Conservation (phyloP, 1,140 invertebrate species). For the Pseudomyrmex dendroicus region DNA sequence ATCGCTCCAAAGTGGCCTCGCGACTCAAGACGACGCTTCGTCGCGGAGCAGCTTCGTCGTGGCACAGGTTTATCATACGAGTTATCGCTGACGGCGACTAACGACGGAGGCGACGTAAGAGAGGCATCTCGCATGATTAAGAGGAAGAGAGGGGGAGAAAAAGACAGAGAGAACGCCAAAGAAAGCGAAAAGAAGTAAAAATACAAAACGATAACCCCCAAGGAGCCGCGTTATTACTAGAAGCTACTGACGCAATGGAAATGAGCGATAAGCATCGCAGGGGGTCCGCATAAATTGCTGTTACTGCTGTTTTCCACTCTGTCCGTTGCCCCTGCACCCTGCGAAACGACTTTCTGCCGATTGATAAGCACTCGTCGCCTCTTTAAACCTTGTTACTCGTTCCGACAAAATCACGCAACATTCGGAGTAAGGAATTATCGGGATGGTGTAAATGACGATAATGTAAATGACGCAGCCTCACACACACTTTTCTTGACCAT, state of each 20-base stretch:
- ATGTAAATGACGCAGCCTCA: conserved; percentile 13
- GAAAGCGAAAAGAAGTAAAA: conserved; percentile 55
- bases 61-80: conserved; percentile 29
- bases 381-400: conserved; percentile 3
- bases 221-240: conserved; percentile 60
- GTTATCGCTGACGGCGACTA: conserved; percentile 53
- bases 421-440: conserved; percentile 34
- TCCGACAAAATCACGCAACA: conserved; percentile 16
- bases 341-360: not conserved
- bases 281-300: conserved; percentile 63
- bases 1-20: not conserved
- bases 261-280: conserved; percentile 65
- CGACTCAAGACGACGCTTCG: not conserved
- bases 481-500: not conserved
- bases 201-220: conserved; percentile 60
- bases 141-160: conserved; percentile 45
- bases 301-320: conserved; percentile 62
- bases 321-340: conserved; percentile 11
- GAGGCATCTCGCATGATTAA: conserved; percentile 31
- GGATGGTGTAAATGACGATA: conserved; percentile 23
- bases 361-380: conserved; percentile 15
- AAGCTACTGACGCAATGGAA: conserved; percentile 66
- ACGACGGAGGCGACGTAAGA: conserved; percentile 21
- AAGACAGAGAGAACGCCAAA: conserved; percentile 25
- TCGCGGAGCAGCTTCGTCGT: conserved; percentile 6